Evolutionary conservation across 2,888 invertebrate genomes (phyloP), one percentile per base, ranked within the genome.

Genomic region (Caenorhabditis virilis): DNA sequence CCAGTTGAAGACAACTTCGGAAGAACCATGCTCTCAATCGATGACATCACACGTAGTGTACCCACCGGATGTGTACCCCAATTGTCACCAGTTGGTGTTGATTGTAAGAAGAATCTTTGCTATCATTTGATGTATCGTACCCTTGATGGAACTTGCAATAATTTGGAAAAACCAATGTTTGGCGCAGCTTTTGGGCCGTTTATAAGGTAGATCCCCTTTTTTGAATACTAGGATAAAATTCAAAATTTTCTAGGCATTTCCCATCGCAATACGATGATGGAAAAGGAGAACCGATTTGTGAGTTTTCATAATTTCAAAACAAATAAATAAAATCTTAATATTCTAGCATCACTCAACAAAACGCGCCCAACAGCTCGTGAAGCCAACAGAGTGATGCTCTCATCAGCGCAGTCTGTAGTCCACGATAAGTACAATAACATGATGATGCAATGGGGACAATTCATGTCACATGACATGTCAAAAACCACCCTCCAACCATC

Each of bases 81-180:
- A 55, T 45, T 80, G 38, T 71, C 74, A 30, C 71, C 71, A 9
- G 66, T 64, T n/a, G 79, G 72, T 13, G 68, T 75, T 13, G 97
- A 83, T 52, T 83, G 83, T 63, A 56, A 68, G 22, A 70, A 74
- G 25, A 76, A 72, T 42, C 68, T 80, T 23, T 82, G 82, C 66
- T 82, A 77, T 55, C 76, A 79, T 51, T 41, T 78, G 23, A 71
- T 72, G 66, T 82, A 77, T 67, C 89, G 97, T 0, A 90, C 89
- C 53, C 88, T 93, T 61, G 95, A 97, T 83, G 98, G 97, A 0
- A 91, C 90, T 18, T 98, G 98, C 84, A 98, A 98, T 85, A 98
- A 98, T 85, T 87, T 94, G 50, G 88, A 88, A 53, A 88, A 93
- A 83, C 91, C 94, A 0, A 90, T 90, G 54, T 93, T 92, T 91